Percentiles rank a stretch among this genome's conserved stretches.
Conservation (phyloP, 2,888 invertebrate genomes). For the Tenthredo livida region DNA sequence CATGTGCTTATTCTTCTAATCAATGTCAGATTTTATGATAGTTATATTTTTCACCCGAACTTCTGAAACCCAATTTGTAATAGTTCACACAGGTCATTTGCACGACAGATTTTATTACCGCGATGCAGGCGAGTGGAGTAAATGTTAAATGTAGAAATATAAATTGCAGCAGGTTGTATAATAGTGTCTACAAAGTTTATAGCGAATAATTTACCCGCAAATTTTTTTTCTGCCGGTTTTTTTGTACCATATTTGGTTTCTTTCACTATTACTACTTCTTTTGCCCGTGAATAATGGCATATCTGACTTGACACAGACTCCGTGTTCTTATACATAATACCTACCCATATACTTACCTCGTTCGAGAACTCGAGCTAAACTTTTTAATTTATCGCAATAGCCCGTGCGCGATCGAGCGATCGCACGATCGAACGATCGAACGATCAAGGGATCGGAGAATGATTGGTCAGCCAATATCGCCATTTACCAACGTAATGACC, state of each 20-base stretch:
- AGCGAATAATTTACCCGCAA: slow-evolving; percentile 6
- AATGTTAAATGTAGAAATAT: slow-evolving; percentile 28
- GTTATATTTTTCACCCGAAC: not conserved
- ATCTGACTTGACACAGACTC: slow-evolving; percentile 20
- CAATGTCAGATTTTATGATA: not conserved
- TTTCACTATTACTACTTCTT: not conserved
- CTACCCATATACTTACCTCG: not conserved
- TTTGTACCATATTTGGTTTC: not conserved
- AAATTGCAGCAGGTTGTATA: slow-evolving; percentile 10
- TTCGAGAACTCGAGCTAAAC: slow-evolving; percentile 40
- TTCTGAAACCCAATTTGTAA: not conserved
- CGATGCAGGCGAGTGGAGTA: not conserved
- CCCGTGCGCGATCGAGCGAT: slow-evolving; percentile 40
- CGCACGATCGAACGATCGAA: slow-evolving; percentile 21
- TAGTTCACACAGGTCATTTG: not conserved
- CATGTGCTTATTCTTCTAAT: not conserved
- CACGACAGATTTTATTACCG: slow-evolving; percentile 12
- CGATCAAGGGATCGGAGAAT: slow-evolving; percentile 19
- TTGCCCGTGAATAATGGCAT: slow-evolving; percentile 10
- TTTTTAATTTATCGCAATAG: slow-evolving; percentile 44
- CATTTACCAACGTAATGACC: slow-evolving; percentile 40
- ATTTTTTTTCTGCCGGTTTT: not conserved
- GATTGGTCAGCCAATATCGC: slow-evolving; percentile 25
- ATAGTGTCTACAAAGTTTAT: slow-evolving; percentile 21
- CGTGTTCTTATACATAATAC: slow-evolving; percentile 6